Evolutionary conservation across 1,140 invertebrate genomes (phyloP), one percentile per base, ranked within the genome.

Genomic region (Lepidurus couesii): DNA sequence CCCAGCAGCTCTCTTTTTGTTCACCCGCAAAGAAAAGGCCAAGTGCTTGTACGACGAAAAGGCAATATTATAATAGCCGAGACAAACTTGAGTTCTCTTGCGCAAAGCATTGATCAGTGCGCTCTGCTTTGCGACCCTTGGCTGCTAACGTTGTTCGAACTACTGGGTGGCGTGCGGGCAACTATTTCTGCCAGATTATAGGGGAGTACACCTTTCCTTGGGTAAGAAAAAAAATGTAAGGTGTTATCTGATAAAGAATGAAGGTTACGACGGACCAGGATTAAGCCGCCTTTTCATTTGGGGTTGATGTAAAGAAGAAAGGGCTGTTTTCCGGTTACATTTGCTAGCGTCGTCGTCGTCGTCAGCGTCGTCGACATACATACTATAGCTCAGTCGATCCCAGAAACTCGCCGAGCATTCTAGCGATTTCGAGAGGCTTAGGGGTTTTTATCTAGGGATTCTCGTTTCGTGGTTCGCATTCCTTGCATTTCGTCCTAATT

Each of bases 361-460:
- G 53, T 65, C 53, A 65, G 53, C 53, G 53, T 65, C 53, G 53
- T 21, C 53, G 53, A 65, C 53, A 16, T 65, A 65, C 53, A 21
- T 65, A 65, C 53, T 13, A 65, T 65, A 65, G 53, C 53, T 65
- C 53, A 65, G 53, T 65, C 53, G 53, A 65, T 65, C 53, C 53
- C 53, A n/a, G 53, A 65, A 65, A 65, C 53, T 65, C 53, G 53
- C 13, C 53, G 53, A 16, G 53, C 53, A 65, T 65, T 65, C 53
- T 65, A 65, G 53, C 53, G 16, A 65, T 65, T 65, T 16, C 13
- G n/a, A 65, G 21, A 7, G 53, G 53, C 53, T 65, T 65, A 65
- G 6, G 13, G 53, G 47, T n/a, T 7, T 9, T 65, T 65, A 65
- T 65, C 13, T 4, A 34, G 34, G 34, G 34, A 34, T 34, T 34